Evolutionary conservation across 2,797 vertebrate genomes (phyloP).

Genomic region (Scyliorhinus canicula): DNA sequence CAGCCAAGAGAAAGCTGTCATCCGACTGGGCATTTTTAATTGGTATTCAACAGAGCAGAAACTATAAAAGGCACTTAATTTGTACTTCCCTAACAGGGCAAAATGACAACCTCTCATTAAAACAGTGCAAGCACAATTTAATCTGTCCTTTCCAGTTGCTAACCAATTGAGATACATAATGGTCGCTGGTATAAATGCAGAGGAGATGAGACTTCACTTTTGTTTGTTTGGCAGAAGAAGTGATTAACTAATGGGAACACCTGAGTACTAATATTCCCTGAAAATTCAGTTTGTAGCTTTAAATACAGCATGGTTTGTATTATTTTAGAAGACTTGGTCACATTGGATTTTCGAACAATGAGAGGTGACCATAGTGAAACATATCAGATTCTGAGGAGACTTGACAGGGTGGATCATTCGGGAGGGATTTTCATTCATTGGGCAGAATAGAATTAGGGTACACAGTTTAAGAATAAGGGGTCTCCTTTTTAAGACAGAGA

Average conservation of each 20-base stretch:
- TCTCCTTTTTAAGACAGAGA: too few relatives aligned
- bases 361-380: too few relatives aligned
- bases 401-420: too few relatives aligned
- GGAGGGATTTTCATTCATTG: too few relatives aligned
- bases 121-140: conserved; percentile 26
- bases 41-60: conserved; percentile 33
- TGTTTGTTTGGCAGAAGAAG: not conserved
- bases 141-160: conserved; percentile 17
- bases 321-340: not conserved
- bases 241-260: not conserved
- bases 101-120: conserved; percentile 37
- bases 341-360: too few relatives aligned
- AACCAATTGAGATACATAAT: conserved; percentile 15
- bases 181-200: not conserved
- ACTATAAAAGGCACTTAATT: conserved; percentile 34
- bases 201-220: not conserved
- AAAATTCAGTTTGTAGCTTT: not conserved
- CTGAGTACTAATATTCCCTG: not conserved
- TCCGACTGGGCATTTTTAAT: conserved; percentile 35
- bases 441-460: too few relatives aligned
- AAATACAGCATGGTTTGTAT: not conserved
- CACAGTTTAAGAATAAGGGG: too few relatives aligned
- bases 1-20: conserved; percentile 19
- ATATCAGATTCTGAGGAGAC: too few relatives aligned
- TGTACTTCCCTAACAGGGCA: conserved; percentile 20